Evolutionary conservation across 2,113 vertebrate species (phyloP).

Genomic region (Abramis brama): DNA sequence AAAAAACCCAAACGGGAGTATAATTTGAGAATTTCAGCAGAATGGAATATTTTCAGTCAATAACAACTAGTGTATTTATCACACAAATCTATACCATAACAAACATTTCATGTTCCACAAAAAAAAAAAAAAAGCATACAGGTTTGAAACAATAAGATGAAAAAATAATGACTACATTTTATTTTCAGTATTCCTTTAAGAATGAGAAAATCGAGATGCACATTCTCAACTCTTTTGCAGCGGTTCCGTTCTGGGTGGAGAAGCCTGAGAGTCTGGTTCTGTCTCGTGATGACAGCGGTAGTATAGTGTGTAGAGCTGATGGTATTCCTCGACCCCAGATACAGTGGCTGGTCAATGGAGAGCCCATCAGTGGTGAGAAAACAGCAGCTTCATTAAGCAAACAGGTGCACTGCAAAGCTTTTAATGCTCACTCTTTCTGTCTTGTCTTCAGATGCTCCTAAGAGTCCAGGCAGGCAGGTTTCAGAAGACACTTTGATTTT

Average conservation of each 20-base stretch:
- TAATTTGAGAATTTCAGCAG: no score
- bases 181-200: background rate
- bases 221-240: conserved; percentile 66
- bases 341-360: conserved; percentile 94
- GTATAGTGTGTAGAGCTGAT: conserved; percentile 87
- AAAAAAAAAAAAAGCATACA: background rate
- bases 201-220: background rate
- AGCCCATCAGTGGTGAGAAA: conserved; percentile 84
- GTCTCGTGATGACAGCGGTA: conserved; percentile 89
- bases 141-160: background rate
- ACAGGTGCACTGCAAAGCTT: background rate
- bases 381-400: conserved; percentile 15
- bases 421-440: background rate
- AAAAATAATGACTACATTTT: background rate
- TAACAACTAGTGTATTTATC: background rate
- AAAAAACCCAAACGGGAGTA: no score
- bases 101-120: background rate
- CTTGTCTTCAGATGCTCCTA: conserved; percentile 75
- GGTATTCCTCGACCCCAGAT: conserved; percentile 89
- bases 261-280: conserved; percentile 89
- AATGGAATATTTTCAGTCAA: no score
- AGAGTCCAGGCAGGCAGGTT: conserved; percentile 86
- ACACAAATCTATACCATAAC: background rate
- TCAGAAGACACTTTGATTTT: conserved; percentile 88
- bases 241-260: conserved; percentile 93